phyloP scores from a whole-genome alignment of 2,113 vertebrate genomes.

The Pseudorasbora parva region DNA sequence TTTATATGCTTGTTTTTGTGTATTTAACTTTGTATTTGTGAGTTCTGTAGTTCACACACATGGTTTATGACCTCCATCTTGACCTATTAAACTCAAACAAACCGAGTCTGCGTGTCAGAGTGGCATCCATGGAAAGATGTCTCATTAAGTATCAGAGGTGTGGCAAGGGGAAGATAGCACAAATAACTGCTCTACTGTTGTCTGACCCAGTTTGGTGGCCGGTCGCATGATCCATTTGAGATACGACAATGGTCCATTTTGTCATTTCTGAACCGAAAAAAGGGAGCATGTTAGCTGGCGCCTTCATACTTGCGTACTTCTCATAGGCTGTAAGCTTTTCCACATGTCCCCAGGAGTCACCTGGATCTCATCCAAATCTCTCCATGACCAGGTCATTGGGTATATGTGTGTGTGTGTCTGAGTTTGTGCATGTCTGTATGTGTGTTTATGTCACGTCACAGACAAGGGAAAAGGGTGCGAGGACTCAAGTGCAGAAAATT shows the following conservation, averaged over 20 bases:
- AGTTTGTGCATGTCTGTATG: not conserved
- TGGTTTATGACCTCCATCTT: not conserved
- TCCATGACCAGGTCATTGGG: not conserved
- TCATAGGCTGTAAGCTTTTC: conserved; percentile 3
- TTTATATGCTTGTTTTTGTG: not conserved
- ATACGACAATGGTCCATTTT: not conserved
- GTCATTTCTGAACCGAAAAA: not conserved
- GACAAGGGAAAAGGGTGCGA: no score
- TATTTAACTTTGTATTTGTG: not conserved
- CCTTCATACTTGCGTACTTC: not conserved
- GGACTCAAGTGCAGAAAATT: no score
- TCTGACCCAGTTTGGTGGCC: conserved; percentile 11
- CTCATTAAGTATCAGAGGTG: not conserved
- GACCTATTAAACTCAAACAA: not conserved
- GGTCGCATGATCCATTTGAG: conserved; percentile 1
- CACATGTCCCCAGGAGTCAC: not conserved
- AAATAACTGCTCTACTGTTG: conserved; percentile 4
- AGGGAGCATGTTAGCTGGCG: not conserved
- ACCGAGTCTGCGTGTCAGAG: not conserved
- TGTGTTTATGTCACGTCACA: no score
- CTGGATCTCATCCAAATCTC: conserved; percentile 1
- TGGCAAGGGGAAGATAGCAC: not conserved
- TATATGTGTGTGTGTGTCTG: not conserved
- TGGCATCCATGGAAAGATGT: not conserved
- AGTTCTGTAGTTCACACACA: not conserved